Evolutionary conservation across 2,888 invertebrate species (phyloP).

Genomic region (Margaritifera margaritifera): DNA sequence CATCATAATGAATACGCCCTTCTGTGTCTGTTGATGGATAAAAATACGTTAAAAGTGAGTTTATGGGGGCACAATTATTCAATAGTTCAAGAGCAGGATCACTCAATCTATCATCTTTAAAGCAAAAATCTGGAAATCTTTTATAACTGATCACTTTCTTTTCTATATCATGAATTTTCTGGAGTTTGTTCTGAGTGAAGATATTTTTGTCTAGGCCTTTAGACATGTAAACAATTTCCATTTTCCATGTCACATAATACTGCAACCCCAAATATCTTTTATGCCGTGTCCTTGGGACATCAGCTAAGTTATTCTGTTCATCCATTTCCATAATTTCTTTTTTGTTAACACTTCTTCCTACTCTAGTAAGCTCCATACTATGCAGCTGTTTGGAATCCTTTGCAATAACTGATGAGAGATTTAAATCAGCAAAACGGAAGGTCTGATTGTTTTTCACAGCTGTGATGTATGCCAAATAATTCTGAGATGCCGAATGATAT

Average conservation of each 20-base stretch:
- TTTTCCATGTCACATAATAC: slow-evolving; percentile 41
- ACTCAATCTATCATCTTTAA: slow-evolving; percentile 38
- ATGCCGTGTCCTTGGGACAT: too few relatives aligned
- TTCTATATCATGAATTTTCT: slow-evolving; percentile 62
- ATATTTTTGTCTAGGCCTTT: slow-evolving; percentile 57
- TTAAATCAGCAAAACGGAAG: too few relatives aligned
- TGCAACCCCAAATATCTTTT: slow-evolving; percentile 11
- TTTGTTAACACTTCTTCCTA: not conserved
- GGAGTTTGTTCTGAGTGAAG: slow-evolving; percentile 61
- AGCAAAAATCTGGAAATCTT: slow-evolving; percentile 61
- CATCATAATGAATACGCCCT: slow-evolving; percentile 58
- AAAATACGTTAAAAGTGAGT: slow-evolving; percentile 66
- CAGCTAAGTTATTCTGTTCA: too few relatives aligned
- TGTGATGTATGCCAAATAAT: slow-evolving; percentile 55
- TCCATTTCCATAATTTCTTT: not conserved
- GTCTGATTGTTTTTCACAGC: slow-evolving; percentile 26
- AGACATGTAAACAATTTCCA: slow-evolving; percentile 61
- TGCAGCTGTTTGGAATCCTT: not conserved
- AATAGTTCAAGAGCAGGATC: slow-evolving; percentile 48
- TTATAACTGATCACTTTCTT: slow-evolving; percentile 51
- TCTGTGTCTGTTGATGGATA: slow-evolving; percentile 55
- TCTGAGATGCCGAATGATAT: slow-evolving; percentile 59
- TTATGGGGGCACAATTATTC: slow-evolving; percentile 63
- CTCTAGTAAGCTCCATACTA: too few relatives aligned
- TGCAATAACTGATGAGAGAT: slow-evolving; percentile 22